A percentile compares a stretch with the other conserved stretches of the same genome.
Evolutionary conservation across 1,140 invertebrate genomes (phyloP).

Genomic region (Drosophila truncata): DNA sequence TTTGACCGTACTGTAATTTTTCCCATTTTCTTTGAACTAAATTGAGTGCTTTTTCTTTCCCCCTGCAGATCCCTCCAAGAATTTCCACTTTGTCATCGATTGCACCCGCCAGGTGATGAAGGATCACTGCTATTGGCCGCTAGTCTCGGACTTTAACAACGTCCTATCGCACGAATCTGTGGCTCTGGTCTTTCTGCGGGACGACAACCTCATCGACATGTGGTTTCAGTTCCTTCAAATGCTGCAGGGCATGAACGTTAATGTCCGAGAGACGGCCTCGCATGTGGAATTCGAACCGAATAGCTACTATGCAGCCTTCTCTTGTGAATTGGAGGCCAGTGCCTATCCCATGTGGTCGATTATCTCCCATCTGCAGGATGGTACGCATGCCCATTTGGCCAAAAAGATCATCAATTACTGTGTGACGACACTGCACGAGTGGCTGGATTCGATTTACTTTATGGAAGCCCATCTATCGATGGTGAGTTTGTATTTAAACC

Average conservation of each 20-base stretch:
- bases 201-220: constrained; percentile 94
- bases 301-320: constrained; percentile 98
- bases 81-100: constrained; percentile 96
- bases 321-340: constrained; percentile 97
- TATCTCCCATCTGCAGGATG: constrained; percentile 93
- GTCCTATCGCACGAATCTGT: constrained; percentile 97
- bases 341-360: constrained; percentile 99
- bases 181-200: constrained; percentile 94
- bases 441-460: constrained; percentile 94
- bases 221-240: constrained; percentile 97
- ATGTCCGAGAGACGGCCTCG: constrained; percentile 93
- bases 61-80: constrained; percentile 89
- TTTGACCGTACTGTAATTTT: not conserved
- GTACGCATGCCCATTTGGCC: constrained; percentile 90
- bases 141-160: constrained; percentile 98
- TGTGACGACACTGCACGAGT: constrained; percentile 91
- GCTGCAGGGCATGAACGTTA: constrained; percentile 99
- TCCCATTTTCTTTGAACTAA: not conserved
- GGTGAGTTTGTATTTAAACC: constrained; percentile 50
- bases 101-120: constrained; percentile 97
- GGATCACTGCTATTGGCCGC: constrained; percentile 99
- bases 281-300: constrained; percentile 99
- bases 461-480: constrained; percentile 88
- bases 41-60: not conserved
- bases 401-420: constrained; percentile 91